Base-by-base conservation (phyloP, 2,888 invertebrate genomes). In the Cephus spinipes region DNA sequence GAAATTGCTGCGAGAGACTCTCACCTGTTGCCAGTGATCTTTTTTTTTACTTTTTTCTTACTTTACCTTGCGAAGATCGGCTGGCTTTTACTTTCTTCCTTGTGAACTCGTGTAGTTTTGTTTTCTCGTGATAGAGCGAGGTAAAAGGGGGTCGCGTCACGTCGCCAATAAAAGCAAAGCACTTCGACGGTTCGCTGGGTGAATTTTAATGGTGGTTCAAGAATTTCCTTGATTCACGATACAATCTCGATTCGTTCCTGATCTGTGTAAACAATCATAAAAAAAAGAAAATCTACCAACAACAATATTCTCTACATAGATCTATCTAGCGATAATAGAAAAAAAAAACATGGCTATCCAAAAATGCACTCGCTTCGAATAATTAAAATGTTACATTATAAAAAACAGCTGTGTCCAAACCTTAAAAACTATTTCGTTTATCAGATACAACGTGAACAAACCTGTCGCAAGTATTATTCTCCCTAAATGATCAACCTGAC, bases 21-120 rank as follows among this genome's bases (percentile, higher is more conserved):
- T 55, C 55, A 55, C 55, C 55, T 55, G 55, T 55, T 55, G 55
- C 55, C 23, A 9, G 55, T 80, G 80, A 77, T 81, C 84, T 86
- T 82, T 81, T 40, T 30, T 80, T 81, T 83, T 82, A 83, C 85
- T 85, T 83, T 76, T 80, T 55, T 79, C 81, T 77, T 74, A 30
- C 35, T 77, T 4, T 15, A 36, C 40, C 15, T 15, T 6, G 6
- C 15, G 40, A 40, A 40, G 40, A 40, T 40, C 40, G 76, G 11
- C 68, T 73, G 76, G 35, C 79, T 71, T 73, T 76, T 55, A 74
- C 76, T 74, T 74, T 73, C 71, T 74, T 69, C 12, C 76, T 75
- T 68, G 68, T 30, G 40, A 40, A 40, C 40, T 40, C 40, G 40
- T 40, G 15, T 40, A 15, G 15, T 40, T 40, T 40, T 40, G 40